phyloP scores from a whole-genome alignment of 1,140 invertebrate genomes.

The Drosophila orosa region DNA sequence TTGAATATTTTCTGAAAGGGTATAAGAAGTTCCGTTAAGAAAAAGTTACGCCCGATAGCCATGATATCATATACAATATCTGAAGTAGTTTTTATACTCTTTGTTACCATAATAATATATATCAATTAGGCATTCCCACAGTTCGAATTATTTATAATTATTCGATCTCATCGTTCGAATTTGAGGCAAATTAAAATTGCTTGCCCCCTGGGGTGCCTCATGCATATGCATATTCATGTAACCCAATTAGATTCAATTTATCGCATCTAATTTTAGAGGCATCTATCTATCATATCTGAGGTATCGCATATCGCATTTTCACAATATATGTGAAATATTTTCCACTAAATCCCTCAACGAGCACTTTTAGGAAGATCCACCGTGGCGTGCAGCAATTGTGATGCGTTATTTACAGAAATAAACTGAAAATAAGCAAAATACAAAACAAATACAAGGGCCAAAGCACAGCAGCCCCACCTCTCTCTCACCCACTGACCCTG shows the following conservation, averaged over 20 bases:
- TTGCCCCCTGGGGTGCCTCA: slow-evolving; percentile 1
- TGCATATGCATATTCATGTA: slow-evolving; percentile 26
- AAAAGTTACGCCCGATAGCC: not conserved
- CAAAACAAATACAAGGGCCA: slow-evolving; percentile 39
- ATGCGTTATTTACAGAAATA: slow-evolving; percentile 48
- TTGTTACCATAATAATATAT: not conserved
- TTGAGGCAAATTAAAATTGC: slow-evolving; percentile 6
- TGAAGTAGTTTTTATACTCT: not conserved
- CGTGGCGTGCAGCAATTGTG: slow-evolving; percentile 24
- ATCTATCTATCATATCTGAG: slow-evolving; percentile 18
- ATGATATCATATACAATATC: not conserved
- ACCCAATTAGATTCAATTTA: slow-evolving; percentile 44
- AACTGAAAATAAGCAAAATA: slow-evolving; percentile 32
- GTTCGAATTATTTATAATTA: slow-evolving; percentile 4
- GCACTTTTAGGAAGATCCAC: slow-evolving; percentile 11
- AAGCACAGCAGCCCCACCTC: slow-evolving; percentile 1
- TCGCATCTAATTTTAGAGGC: slow-evolving; percentile 40
- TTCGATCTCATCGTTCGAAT: not conserved
- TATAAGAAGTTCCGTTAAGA: not conserved
- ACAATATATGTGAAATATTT: slow-evolving; percentile 25
- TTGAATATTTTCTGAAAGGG: not conserved
- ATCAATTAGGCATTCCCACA: not conserved
- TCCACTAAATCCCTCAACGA: slow-evolving; percentile 37
- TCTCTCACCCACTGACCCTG: slow-evolving; percentile 46
- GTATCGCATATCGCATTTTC: slow-evolving; percentile 46